These are phyloP conservation scores for Taenioides sp. DNA, from an alignment of 2,797 vertebrate species.

Conservation along the genomic window DNA sequence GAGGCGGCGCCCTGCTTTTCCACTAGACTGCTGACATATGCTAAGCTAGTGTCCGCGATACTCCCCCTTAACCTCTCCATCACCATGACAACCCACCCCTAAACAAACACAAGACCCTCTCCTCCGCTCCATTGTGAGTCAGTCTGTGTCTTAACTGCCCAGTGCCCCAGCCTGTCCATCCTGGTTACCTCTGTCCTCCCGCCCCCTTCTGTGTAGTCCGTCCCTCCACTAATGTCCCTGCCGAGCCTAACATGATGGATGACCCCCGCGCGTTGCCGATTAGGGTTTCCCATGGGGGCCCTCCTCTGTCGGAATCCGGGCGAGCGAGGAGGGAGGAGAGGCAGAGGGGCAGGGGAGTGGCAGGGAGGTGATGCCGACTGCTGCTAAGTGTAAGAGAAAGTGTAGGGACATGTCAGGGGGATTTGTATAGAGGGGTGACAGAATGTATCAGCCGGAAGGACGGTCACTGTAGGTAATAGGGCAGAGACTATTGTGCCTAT, in stretches of 20 bases:
- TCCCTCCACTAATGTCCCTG: conserved; percentile 69
- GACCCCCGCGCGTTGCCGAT: conserved; percentile 74
- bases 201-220: conserved; percentile 53
- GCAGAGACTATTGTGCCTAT: conserved; percentile 32
- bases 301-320: conserved; percentile 60
- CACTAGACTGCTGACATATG: conserved; percentile 78
- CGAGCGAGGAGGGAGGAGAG: conserved; percentile 13
- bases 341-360: conserved; percentile 39
- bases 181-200: conserved; percentile 58
- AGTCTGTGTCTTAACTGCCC: conserved; percentile 59
- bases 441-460: conserved; percentile 60
- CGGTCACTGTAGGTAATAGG: conserved; percentile 51
- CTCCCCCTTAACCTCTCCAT: conserved; percentile 56
- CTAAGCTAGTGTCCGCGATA: conserved; percentile 69
- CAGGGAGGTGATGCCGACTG: conserved; percentile 63
- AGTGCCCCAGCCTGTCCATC: conserved; percentile 60
- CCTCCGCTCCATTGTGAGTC: conserved; percentile 63
- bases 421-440: conserved; percentile 73
- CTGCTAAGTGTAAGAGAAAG: conserved; percentile 55
- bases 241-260: conserved; percentile 71
- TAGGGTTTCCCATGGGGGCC: conserved; percentile 68
- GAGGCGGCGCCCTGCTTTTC: conserved; percentile 65
- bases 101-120: conserved; percentile 64
- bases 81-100: conserved; percentile 64
- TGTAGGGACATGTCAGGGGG: conserved; percentile 54